Percentiles rank a stretch among this genome's conserved stretches.
These are phyloP conservation scores for Cheiracanthium punctorium DNA, from an alignment of 2,888 invertebrate genomes.

Conservation along the genomic window DNA sequence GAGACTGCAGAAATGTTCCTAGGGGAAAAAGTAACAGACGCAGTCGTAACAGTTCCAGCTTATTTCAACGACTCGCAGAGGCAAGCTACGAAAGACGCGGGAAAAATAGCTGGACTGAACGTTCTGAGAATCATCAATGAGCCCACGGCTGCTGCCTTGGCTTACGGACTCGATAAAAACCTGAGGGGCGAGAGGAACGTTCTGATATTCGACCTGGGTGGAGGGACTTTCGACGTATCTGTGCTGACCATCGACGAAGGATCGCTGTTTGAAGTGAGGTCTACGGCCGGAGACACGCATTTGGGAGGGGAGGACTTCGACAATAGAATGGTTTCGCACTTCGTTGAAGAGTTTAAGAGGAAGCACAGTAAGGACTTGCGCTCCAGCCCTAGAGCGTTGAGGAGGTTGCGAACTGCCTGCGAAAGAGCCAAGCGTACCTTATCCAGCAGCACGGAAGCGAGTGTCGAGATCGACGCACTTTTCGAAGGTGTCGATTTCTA, in stretches of 20 bases:
- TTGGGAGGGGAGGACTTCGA: too few species aligned
- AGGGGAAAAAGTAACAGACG: too few species aligned
- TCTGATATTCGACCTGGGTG: conserved; percentile 76
- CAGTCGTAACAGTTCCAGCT: too few species aligned
- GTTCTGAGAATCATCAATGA: too few species aligned
- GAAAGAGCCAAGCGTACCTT: conserved; percentile 86
- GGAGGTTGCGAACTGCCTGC: conserved; percentile 82
- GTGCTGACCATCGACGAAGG: too few species aligned
- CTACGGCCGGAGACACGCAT: too few species aligned
- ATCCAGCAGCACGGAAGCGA: conserved; percentile 77
- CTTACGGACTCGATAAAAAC: conserved; percentile 76
- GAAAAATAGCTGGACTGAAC: too few species aligned
- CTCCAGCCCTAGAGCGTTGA: conserved; percentile 70
- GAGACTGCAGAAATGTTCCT: too few species aligned
- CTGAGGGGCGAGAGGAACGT: conserved; percentile 79
- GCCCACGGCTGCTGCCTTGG: conserved; percentile 75
- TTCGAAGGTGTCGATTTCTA: conserved; percentile 73
- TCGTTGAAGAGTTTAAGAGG: conserved; percentile 84
- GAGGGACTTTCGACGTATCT: too few species aligned
- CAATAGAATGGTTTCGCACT: conserved; percentile 80
- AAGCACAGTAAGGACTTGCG: conserved; percentile 80
- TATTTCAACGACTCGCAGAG: too few species aligned
- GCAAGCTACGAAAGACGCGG: too few species aligned
- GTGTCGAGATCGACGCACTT: conserved; percentile 24
- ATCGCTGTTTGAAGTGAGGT: too few species aligned